Base-by-base conservation (phyloP, 2,113 vertebrate species). In the Coregonus clupeaformis region DNA sequence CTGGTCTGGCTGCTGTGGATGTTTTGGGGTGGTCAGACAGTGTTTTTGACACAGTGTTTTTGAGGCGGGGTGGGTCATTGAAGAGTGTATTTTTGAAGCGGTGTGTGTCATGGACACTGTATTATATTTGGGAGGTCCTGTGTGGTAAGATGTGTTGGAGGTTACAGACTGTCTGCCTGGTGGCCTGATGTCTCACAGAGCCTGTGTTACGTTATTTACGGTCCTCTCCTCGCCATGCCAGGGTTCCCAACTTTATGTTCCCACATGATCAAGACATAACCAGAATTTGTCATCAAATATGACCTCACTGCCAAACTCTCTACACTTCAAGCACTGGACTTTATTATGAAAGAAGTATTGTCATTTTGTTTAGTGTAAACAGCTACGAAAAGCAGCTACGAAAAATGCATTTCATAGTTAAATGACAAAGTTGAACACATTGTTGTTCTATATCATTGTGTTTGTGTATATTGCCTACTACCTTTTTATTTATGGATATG, bases 131-230 rank as follows among this genome's bases (percentile, higher is more conserved):
- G 79, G 77, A 80, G 71, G 79, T 83, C 80, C n/a, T 22, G 6
- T 60, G n/a, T 69, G 74, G 27, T 62, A 77, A 78, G 83, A 83
- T 75, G 72, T 74, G 76, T 16, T 81, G 1, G 22, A 68, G 68
- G 77, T 84, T 52, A 77, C 13, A 52, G 78, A 73, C 76, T 77
- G 69, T 42, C 71, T 73, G 79, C 69, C 72, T 6, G 6, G 76
- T 75, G 78, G 73, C 73, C 59, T 13, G 14, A 20, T 79, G 79
- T 88, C 7, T 42, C 81, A 76, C 65, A 90, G 84, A 82, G 84
- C 1, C 42, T 92, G 85, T 90, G 85, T 93, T 93, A 92, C 91
- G 89, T 91, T 83, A 92, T 85, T 90, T 83, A 85, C 47, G 36
- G 67, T 80, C 68, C 77, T 70, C 32, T 75, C 75, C 81, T 80